A percentile compares a stretch with the other conserved stretches of the same genome.
Conservation (phyloP, 2,113 vertebrate species). For the Limnothrissa miodon region DNA sequence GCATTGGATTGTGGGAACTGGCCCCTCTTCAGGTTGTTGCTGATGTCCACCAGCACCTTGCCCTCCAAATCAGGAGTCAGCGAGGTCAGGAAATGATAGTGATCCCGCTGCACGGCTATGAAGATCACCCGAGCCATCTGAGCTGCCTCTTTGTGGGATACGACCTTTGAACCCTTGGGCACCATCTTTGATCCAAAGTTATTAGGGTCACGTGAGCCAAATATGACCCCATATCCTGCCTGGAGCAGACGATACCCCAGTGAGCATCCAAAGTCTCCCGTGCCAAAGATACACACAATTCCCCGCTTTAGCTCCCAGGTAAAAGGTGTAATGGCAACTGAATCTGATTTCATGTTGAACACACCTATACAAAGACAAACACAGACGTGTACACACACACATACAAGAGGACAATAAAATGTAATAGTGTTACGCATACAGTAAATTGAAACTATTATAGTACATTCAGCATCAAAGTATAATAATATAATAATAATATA, state of each 20-base stretch:
- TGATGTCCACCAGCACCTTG: constrained; percentile 90
- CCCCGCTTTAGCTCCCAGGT: constrained; percentile 55
- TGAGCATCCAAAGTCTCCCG: constrained; percentile 79
- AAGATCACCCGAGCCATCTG: constrained; percentile 73
- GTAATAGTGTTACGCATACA: background rate
- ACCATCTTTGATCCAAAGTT: constrained; percentile 65
- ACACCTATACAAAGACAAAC: constrained; percentile 48
- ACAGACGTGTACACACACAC: constrained; percentile 13
- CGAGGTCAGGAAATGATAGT: constrained; percentile 76
- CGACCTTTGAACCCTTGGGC: constrained; percentile 72
- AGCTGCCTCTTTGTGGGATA: constrained; percentile 75
- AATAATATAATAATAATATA: too few relatives aligned
- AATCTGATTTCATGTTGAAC: constrained; percentile 59
- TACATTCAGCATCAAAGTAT: too few relatives aligned
- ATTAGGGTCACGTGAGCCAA: constrained; percentile 70
- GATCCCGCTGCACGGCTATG: constrained; percentile 80
- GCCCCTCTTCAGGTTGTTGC: constrained; percentile 88
- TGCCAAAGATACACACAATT: constrained; percentile 78
- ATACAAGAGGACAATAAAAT: background rate
- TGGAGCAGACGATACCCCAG: constrained; percentile 75
- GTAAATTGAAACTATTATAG: too few relatives aligned
- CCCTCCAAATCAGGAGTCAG: constrained; percentile 72
- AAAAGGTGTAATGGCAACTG: constrained; percentile 58
- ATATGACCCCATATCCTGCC: constrained; percentile 70
- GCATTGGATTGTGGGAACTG: constrained; percentile 88